Conservation (phyloP, 2,888 invertebrate species). For the Aporophyla nigra region DNA sequence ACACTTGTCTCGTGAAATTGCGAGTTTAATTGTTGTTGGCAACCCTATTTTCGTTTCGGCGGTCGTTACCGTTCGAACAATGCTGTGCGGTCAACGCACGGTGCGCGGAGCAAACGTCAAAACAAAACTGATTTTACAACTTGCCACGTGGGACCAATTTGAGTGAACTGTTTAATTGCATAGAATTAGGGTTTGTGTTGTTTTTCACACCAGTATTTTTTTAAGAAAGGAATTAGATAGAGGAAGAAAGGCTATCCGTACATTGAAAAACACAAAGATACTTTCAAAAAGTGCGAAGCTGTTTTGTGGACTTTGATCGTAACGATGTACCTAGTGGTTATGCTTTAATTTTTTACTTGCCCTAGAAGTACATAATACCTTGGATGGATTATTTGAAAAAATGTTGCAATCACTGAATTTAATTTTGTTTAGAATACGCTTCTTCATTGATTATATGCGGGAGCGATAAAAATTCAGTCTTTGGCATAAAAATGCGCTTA, state of each 20-base stretch:
- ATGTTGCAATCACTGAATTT: not conserved
- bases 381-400: not conserved
- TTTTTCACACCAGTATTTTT: slow-evolving; percentile 25
- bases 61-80: slow-evolving; percentile 70
- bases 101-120: slow-evolving; percentile 58
- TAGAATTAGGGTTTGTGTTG: slow-evolving; percentile 25
- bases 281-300: not conserved
- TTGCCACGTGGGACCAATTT: slow-evolving; percentile 59
- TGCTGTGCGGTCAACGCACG: slow-evolving; percentile 66
- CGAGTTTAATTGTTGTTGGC: slow-evolving; percentile 72
- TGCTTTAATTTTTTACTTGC: not conserved
- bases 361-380: not conserved
- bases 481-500: slow-evolving; percentile 61
- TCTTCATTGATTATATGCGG: slow-evolving; percentile 47
- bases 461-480: slow-evolving; percentile 55
- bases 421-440: slow-evolving; percentile 9
- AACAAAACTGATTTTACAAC: slow-evolving; percentile 69
- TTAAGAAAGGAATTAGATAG: not conserved
- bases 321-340: not conserved
- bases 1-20: slow-evolving; percentile 66
- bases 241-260: not conserved
- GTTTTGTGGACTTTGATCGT: not conserved
- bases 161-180: slow-evolving; percentile 58
- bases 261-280: not conserved
- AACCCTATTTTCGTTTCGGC: slow-evolving; percentile 70